Base-by-base conservation (phyloP, 2,797 vertebrate genomes). In the Eulemur coronatus region DNA sequence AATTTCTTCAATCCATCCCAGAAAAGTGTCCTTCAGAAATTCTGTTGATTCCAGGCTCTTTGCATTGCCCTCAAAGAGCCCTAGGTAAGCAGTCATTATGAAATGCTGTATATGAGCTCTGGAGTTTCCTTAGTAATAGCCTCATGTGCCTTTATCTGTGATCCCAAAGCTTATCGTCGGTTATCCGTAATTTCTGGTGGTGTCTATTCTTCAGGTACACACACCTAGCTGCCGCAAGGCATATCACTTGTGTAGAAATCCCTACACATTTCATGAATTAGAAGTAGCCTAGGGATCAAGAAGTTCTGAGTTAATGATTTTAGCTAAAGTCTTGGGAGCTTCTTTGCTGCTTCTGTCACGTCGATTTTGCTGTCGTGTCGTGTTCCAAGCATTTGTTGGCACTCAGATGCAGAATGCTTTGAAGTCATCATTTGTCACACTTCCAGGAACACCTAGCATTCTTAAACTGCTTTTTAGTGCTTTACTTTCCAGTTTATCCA, bases 401-500 rank as follows among this genome's bases (percentile, higher is more conserved):
- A 43, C 11, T 38, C 5, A 12, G 11, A 4, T 75, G 11, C 72
- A 46, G 65, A 87, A 84, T 82, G 63, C 55, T 92, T 59, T 95
- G 55, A 87, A 75, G 48, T 78, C 69, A 46, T 73, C 63, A 20
- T 90, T 69, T 86, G 95, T 81, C 84, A 18, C 20, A n/a, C 41
- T 95, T 94, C 35, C 43, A 92, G 78, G 85, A 82, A 78, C 63
- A 76, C 80, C 59, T 78, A n/a, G 38, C 78, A 85, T 86, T 89
- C 52, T 50, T 80, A 38, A 59, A 22, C 73, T 75, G 52, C n/a
- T 48, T 86, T 59, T 38, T 41, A 65, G 30, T 73, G 84, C 72
- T 90, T 95, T 50, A 1, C 22, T 81, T 50, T 76, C 69, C 57
- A 79, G 52, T 26, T 46, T 89, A n/a, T 41, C 43, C 73, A 80